These are phyloP conservation scores for Speoplatyrhinus poulsoni DNA, from an alignment of 2,113 vertebrate genomes.

Conservation along the genomic window DNA sequence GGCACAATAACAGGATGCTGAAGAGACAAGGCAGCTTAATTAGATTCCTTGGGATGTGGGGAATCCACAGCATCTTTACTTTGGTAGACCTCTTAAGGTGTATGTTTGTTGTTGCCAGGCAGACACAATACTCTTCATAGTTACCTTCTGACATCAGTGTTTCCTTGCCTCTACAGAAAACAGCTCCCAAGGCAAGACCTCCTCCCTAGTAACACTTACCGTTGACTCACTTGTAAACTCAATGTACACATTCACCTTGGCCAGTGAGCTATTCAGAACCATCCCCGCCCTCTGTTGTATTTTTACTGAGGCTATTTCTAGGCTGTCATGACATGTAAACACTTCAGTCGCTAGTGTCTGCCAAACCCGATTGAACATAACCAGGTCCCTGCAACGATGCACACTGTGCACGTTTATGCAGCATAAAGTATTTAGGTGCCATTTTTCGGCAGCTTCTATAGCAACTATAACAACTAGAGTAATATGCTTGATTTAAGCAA, in stretches of 20 bases:
- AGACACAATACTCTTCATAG: constrained; percentile 66
- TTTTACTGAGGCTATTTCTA: constrained; percentile 67
- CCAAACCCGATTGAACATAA: constrained; percentile 44
- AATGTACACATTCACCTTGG: constrained; percentile 23
- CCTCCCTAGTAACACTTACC: constrained; percentile 19
- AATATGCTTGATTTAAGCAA: too few relatives aligned
- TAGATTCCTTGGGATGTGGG: constrained; percentile 11
- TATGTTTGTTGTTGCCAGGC: constrained; percentile 69
- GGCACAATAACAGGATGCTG: neutral
- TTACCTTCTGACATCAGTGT: constrained; percentile 74
- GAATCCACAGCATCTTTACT: too few relatives aligned
- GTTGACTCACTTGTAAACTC: constrained; percentile 25
- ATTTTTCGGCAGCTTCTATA: too few relatives aligned
- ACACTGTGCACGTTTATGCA: neutral
- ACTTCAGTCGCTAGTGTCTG: constrained; percentile 54
- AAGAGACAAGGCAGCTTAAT: constrained; percentile 39
- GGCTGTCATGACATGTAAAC: constrained; percentile 73
- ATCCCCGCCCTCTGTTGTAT: constrained; percentile 57
- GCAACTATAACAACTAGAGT: too few relatives aligned
- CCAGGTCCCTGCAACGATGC: constrained; percentile 38
- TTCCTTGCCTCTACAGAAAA: constrained; percentile 42
- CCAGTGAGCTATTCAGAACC: constrained; percentile 35
- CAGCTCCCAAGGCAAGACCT: constrained; percentile 53
- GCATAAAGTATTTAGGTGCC: too few relatives aligned
- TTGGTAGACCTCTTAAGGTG: neutral